A percentile compares a stretch with the other conserved stretches of the same genome.
Evolutionary conservation across 2,797 vertebrate genomes (phyloP).

Genomic region (Bryconaethiops microstoma): DNA sequence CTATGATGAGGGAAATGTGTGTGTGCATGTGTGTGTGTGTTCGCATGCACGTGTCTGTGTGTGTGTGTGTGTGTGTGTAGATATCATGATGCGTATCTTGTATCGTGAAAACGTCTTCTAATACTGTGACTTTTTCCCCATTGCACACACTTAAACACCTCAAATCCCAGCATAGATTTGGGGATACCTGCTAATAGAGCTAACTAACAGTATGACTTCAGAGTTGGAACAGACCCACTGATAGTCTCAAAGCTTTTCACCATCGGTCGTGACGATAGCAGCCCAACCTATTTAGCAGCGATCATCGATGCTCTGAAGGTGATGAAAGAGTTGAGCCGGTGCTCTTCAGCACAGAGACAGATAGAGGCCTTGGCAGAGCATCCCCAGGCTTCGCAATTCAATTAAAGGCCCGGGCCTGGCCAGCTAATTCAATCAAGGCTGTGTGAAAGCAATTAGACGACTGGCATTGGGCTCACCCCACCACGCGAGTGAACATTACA

Average conservation of each 20-base stretch:
- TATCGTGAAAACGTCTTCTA: not conserved
- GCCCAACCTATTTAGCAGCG: not conserved
- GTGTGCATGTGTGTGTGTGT: constrained; percentile 13
- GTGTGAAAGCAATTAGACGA: constrained; percentile 82
- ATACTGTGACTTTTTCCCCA: too few species aligned
- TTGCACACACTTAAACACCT: not conserved
- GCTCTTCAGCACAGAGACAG: constrained; percentile 55
- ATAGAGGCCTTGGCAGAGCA: constrained; percentile 62
- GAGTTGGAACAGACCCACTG: not conserved
- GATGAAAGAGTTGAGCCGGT: constrained; percentile 34
- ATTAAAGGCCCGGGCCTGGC: constrained; percentile 73
- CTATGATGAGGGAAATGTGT: constrained; percentile 64
- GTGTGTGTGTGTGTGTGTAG: not conserved
- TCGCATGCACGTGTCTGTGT: constrained; percentile 45
- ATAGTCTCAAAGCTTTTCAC: not conserved
- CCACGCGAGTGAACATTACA: constrained; percentile 71
- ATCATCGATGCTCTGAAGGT: constrained; percentile 19
- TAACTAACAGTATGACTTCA: not conserved
- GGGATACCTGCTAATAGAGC: not conserved
- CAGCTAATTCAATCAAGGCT: constrained; percentile 80
- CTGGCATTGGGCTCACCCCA: constrained; percentile 74
- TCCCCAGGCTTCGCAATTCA: constrained; percentile 77
- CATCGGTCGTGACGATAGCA: not conserved
- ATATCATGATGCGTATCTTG: not conserved
- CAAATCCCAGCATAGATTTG: not conserved